Conservation (phyloP, 2,113 vertebrate genomes). For the Silurus asotus region DNA sequence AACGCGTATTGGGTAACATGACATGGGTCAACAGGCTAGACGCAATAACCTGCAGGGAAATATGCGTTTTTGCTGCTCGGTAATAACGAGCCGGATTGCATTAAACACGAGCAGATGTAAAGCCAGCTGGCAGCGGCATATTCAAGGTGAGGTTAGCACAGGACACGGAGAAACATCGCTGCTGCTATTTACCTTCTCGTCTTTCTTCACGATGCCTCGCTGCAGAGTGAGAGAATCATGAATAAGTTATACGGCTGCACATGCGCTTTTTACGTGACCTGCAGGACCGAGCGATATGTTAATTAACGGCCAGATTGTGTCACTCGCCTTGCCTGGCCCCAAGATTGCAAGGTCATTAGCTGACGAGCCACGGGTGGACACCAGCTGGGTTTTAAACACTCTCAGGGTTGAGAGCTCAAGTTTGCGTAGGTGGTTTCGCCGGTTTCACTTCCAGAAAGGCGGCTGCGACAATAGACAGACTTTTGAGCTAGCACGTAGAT, state of each 20-base stretch:
- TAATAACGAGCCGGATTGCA: constrained; percentile 23
- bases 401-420: neutral
- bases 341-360: constrained; percentile 16
- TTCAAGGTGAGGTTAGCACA: constrained; percentile 41
- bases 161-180: constrained; percentile 26
- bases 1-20: neutral
- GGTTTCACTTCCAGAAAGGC: neutral
- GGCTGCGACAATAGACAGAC: neutral
- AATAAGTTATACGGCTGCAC: constrained; percentile 29
- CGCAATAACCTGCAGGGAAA: neutral
- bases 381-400: neutral
- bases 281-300: constrained; percentile 20
- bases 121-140: constrained; percentile 18
- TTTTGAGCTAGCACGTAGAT: neutral
- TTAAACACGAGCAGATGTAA: constrained; percentile 40
- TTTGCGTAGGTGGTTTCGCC: neutral
- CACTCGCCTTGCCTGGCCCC: constrained; percentile 24
- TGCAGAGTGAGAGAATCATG: constrained; percentile 13
- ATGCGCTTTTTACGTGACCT: neutral
- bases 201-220: neutral
- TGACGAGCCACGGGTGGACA: neutral
- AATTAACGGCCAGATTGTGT: constrained; percentile 36
- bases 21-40: neutral
- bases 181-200: constrained; percentile 21
- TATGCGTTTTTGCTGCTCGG: constrained; percentile 1